Percentiles rank a stretch among this genome's conserved stretches.
phyloP scores from a whole-genome alignment of 2,113 vertebrate species.

The Isurus oxyrinchus region DNA sequence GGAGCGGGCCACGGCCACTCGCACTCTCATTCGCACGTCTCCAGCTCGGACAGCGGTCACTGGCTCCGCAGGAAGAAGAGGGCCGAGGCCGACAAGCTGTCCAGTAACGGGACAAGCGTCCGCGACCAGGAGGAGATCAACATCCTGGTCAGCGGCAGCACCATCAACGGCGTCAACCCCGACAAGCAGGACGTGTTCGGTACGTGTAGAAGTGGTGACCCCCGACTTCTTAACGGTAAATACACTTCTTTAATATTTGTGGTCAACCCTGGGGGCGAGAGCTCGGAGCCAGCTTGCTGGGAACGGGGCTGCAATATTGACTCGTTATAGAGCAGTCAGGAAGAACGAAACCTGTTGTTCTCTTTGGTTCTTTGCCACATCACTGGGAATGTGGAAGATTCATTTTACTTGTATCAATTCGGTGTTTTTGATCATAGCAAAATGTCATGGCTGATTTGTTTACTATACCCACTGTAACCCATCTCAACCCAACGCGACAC shows the following conservation, averaged over 20 bases:
- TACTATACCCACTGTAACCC: background rate
- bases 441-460: background rate
- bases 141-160: slow-evolving; percentile 76
- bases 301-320: background rate
- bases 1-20: slow-evolving; percentile 66
- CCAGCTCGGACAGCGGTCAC: slow-evolving; percentile 43
- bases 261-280: background rate
- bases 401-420: background rate
- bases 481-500: background rate
- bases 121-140: slow-evolving; percentile 80
- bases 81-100: slow-evolving; percentile 47
- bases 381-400: background rate
- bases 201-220: too few species aligned
- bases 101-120: slow-evolving; percentile 43
- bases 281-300: too few species aligned
- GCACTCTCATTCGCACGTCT: slow-evolving; percentile 50
- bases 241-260: too few species aligned
- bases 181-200: slow-evolving; percentile 45
- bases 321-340: background rate
- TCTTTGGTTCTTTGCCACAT: background rate
- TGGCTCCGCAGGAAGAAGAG: slow-evolving; percentile 43
- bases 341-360: background rate
- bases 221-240: background rate
- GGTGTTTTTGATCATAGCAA: background rate
- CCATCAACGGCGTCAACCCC: slow-evolving; percentile 65